Evolutionary conservation across 2,797 vertebrate species (phyloP), one percentile per base, ranked within the genome.

Genomic region (Fundulus diaphanus): DNA sequence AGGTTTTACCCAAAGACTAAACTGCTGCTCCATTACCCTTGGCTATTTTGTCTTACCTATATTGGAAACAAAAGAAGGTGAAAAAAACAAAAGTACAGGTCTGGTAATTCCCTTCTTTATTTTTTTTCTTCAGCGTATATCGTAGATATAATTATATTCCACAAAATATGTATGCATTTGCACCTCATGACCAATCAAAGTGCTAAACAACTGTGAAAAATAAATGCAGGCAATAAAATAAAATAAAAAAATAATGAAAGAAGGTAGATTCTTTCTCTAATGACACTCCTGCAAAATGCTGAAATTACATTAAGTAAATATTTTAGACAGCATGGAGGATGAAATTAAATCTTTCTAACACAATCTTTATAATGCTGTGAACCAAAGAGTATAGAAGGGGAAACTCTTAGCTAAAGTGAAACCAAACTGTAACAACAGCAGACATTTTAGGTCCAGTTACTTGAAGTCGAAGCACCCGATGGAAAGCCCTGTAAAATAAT

Each of bases 191-290:
- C 59, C 59, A 40, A 40, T 66, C 42, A 66, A 66, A 66, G 63
- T n/a, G 13, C 63, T 42, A 40, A 66, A 66, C 24, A 66, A 66
- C 63, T 66, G 22, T 15, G n/a, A n/a, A 66, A 66, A 66, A 66
- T 66, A 66, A 42, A 66, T 40, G 15, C 35, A 63, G 59, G 20
- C 33, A 24, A 20, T 13, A n/a, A 66, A 42, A 42, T 42, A 5
- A 42, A 42, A 42, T 42, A 42, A 42, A 5, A 42, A 31, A 11
- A 35, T 16, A 61, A 12, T 24, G 33, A 37, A 65, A 42, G 6
- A 11, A n/a, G 22, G 35, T 42, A 66, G 40, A 66, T n/a, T 13
- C 63, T 42, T n/a, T 24, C 63, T 65, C 35, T 27, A 15, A 11
- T 42, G 40, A 42, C 40, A 42, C 40, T 13, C 59, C 0, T 12